phyloP scores from a whole-genome alignment of 2,888 invertebrate species.

The Galerucella calmariensis region DNA sequence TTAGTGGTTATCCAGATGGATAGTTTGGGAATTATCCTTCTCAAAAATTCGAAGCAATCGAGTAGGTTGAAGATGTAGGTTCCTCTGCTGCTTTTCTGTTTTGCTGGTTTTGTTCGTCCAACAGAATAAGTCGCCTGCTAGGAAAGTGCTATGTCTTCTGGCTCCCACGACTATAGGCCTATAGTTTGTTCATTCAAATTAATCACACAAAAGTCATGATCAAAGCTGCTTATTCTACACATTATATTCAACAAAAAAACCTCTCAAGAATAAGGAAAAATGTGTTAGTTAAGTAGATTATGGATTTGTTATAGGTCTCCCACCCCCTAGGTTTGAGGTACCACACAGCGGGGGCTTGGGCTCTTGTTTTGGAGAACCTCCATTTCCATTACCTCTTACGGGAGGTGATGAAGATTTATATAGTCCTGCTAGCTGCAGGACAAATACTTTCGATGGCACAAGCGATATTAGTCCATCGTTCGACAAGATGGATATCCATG shows the following conservation, averaged over 20 bases:
- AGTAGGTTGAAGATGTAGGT: no score
- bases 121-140: no score
- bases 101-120: no score
- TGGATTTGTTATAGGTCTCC: conserved; percentile 47
- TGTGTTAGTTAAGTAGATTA: not conserved
- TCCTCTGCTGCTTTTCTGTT: no score
- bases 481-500: conserved; percentile 83
- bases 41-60: no score
- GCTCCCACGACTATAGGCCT: no score
- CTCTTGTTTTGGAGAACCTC: conserved; percentile 74
- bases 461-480: conserved; percentile 81
- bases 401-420: conserved; percentile 87
- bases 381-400: conserved; percentile 76
- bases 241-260: no score
- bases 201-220: not conserved
- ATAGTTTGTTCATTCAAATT: no score
- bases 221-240: not conserved
- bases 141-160: no score
- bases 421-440: conserved; percentile 71
- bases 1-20: no score
- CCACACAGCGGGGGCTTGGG: conserved; percentile 74
- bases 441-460: conserved; percentile 68
- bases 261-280: no score
- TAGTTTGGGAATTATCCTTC: no score
- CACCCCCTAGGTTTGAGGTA: conserved; percentile 68